phyloP scores from a whole-genome alignment of 2,888 invertebrate genomes.

The Pardosa pseudoannulata region DNA sequence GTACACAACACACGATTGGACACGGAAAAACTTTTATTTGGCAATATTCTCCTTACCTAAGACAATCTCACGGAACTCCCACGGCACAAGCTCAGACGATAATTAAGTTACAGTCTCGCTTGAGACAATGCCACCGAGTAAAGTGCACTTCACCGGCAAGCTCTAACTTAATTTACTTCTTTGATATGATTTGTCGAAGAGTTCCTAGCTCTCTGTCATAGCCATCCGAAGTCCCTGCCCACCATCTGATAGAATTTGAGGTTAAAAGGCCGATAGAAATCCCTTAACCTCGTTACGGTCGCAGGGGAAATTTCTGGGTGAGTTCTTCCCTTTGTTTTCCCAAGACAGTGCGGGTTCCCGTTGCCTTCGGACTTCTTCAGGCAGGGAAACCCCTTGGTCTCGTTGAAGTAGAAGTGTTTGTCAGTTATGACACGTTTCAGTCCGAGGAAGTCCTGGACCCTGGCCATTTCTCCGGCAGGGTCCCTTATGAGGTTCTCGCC shows the following conservation, averaged over 20 bases:
- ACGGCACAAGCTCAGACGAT: slow-evolving; percentile 54
- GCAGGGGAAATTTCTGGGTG: slow-evolving; percentile 77
- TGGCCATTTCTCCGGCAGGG: slow-evolving; percentile 78
- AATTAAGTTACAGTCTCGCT: slow-evolving; percentile 37
- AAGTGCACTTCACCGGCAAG: slow-evolving; percentile 41
- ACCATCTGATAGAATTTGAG: slow-evolving; percentile 93
- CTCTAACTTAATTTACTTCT: slow-evolving; percentile 57
- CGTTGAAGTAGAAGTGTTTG: slow-evolving; percentile 78
- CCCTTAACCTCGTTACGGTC: slow-evolving; percentile 76
- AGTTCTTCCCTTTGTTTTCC: slow-evolving; percentile 79
- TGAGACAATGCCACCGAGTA: slow-evolving; percentile 15
- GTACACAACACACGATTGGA: not conserved
- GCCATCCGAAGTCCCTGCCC: slow-evolving; percentile 95
- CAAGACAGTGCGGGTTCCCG: slow-evolving; percentile 78
- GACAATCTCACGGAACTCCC: slow-evolving; percentile 21
- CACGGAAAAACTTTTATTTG: slow-evolving; percentile 10
- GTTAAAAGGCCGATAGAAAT: slow-evolving; percentile 79
- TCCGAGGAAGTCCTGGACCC: slow-evolving; percentile 79
- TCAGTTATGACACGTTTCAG: slow-evolving; percentile 76
- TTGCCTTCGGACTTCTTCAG: slow-evolving; percentile 76
- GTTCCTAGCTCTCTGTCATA: slow-evolving; percentile 76
- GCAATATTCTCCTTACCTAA: slow-evolving; percentile 4
- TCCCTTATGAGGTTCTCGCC: slow-evolving; percentile 78
- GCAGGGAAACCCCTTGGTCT: slow-evolving; percentile 79
- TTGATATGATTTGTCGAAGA: slow-evolving; percentile 68